Base-by-base conservation (phyloP, 2,797 vertebrate genomes). In the Ataeniobius toweri region DNA sequence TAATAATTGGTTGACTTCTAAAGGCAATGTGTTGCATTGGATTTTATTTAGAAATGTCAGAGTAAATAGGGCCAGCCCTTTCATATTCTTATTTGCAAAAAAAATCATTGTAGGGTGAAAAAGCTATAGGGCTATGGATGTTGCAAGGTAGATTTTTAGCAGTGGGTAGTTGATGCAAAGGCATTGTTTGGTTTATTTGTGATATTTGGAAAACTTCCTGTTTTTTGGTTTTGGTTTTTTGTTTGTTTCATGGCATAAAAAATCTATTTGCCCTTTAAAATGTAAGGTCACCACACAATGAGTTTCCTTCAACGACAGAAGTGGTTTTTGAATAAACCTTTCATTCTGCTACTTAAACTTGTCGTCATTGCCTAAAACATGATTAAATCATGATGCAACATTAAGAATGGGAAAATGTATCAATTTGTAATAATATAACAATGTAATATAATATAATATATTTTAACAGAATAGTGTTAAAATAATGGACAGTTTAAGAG, bases 361-460 rank as follows among this genome's bases (percentile, higher is more conserved):
- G 20, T 70, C 56, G 20, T 73, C 58, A 75, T 63, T 61, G 58
- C 67, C 82, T 85, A 67, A 85, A 84, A 76, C 53, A 22, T n/a
- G 9, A 74, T 74, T 51, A 51, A 18, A 59, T 44, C 2, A 3
- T n/a, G 18, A 39, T 77, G 68, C 58, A 59, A 48, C 28, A 71
- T 85, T 78, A 9, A 73, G 81, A 55, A 78, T 46, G 76, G 51
- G 50, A 58, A 65, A 83, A 59, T 85, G 86, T 85, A 24, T 78
- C 76, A 73, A 56, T n/a, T 13, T 59, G 3, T 48, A 12, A 48
- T 46, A 46, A 10, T 46, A 46, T 46, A 46, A 46, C 2, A 50
- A 46, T 46, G 6, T 7, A 46, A 50, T 50, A 12, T 12, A 1
- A 48, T 48, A 48, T 6, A 46, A 46, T 46, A 46, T 12, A 50